Conservation (phyloP, 1,140 invertebrate species). For the Choristoneura fumiferana region DNA sequence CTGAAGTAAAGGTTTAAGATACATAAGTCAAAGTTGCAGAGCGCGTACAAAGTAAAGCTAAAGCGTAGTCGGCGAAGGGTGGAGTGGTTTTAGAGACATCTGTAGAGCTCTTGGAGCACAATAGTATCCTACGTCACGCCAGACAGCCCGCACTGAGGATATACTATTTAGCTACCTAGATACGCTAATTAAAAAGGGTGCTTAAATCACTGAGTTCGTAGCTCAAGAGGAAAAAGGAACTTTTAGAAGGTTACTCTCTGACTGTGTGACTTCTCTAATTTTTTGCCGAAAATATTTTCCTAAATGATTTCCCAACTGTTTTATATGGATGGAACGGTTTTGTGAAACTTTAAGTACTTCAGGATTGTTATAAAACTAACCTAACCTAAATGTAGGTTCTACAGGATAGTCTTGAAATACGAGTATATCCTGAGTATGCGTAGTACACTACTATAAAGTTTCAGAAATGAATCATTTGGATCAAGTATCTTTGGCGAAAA, state of each 20-base stretch:
- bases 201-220: not conserved
- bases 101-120: constrained; percentile 7
- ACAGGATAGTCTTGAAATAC: no score
- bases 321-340: not conserved
- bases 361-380: no score
- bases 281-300: not conserved
- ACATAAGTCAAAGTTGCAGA: no score
- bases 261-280: no score
- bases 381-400: no score
- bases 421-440: no score
- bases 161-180: constrained; percentile 9
- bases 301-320: not conserved
- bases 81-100: constrained; percentile 1
- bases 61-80: not conserved
- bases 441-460: no score
- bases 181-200: constrained; percentile 7
- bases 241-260: no score
- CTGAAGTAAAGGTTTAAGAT: no score
- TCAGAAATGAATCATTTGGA: no score
- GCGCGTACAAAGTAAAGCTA: not conserved
- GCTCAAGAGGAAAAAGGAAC: no score
- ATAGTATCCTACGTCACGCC: not conserved
- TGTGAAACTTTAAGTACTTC: not conserved
- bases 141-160: not conserved
- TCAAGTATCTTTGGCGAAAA: no score